A percentile compares a stretch with the other conserved stretches of the same genome.
Evolutionary conservation across 2,888 invertebrate species (phyloP).

Genomic region (Melitaea athalia): DNA sequence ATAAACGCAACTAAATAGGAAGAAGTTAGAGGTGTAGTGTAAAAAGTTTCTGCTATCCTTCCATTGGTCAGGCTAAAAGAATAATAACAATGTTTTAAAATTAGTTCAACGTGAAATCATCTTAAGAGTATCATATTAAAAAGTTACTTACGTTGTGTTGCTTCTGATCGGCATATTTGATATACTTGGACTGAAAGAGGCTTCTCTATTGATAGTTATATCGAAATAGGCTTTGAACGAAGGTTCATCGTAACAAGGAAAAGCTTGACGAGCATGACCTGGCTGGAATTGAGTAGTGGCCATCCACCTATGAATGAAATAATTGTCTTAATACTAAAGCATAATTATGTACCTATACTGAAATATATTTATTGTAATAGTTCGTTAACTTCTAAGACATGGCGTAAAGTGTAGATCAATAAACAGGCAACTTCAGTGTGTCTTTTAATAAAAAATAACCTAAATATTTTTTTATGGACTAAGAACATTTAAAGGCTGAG

Average conservation of each 20-base stretch:
- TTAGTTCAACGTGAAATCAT: background rate
- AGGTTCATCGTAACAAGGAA: conserved; percentile 95
- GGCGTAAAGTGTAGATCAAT: no score
- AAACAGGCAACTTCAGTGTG: no score
- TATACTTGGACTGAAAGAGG: conserved; percentile 73
- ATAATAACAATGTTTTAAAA: background rate
- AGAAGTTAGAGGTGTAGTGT: conserved; percentile 85
- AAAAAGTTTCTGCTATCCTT: conserved; percentile 69
- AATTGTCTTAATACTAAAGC: background rate
- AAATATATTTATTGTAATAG: no score
- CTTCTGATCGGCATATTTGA: conserved; percentile 86
- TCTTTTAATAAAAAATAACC: no score
- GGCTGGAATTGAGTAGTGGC: conserved; percentile 91
- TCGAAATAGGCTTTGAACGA: conserved; percentile 89
- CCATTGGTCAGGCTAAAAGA: conserved; percentile 48
- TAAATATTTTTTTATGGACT: no score
- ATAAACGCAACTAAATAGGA: conserved; percentile 93
- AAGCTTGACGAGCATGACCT: conserved; percentile 89
- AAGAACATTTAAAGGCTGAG: no score
- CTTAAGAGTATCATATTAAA: background rate
- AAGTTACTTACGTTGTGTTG: conserved; percentile 49
- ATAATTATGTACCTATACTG: background rate
- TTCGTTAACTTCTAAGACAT: no score
- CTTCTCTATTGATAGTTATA: conserved; percentile 84
- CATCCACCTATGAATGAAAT: conserved; percentile 82